phyloP scores from a whole-genome alignment of 2,888 invertebrate species.

The Chouioia cunea region DNA sequence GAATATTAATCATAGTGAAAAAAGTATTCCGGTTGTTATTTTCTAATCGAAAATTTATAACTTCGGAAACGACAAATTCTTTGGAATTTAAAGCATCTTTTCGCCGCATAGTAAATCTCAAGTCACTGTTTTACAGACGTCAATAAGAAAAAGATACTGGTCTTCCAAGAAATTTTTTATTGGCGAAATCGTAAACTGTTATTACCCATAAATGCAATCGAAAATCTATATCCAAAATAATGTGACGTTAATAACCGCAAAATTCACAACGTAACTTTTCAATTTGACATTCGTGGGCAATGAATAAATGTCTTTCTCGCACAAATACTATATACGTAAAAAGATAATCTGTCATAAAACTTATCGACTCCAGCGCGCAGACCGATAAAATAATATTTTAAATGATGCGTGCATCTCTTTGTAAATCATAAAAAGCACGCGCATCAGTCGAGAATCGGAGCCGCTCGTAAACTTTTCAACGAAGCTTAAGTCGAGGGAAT shows the following conservation, averaged over 20 bases:
- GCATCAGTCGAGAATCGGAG: slow-evolving; percentile 5
- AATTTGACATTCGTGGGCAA: slow-evolving; percentile 28
- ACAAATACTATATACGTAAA: not conserved
- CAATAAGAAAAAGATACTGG: slow-evolving; percentile 29
- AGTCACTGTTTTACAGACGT: not conserved
- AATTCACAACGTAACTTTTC: slow-evolving; percentile 32
- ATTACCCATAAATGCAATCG: slow-evolving; percentile 26
- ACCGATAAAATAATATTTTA: slow-evolving; percentile 31
- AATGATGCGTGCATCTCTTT: slow-evolving; percentile 37
- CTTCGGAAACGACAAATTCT: not conserved
- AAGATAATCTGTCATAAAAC: slow-evolving; percentile 50
- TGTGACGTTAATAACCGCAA: slow-evolving; percentile 34
- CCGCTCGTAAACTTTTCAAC: slow-evolving; percentile 22
- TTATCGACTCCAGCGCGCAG: slow-evolving; percentile 39
- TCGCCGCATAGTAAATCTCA: not conserved
- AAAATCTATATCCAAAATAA: slow-evolving; percentile 37
- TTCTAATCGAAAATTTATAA: slow-evolving; percentile 1
- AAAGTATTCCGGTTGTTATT: too few species aligned
- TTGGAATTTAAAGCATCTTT: slow-evolving; percentile 7
- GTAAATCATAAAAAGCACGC: slow-evolving; percentile 31
- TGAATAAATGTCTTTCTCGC: slow-evolving; percentile 26
- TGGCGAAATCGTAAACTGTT: slow-evolving; percentile 34
- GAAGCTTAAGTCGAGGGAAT: not conserved
- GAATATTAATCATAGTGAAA: too few species aligned
- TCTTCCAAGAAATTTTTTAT: slow-evolving; percentile 40